Conservation (phyloP, 2,113 vertebrate genomes). For the Podarcis cretensis region DNA sequence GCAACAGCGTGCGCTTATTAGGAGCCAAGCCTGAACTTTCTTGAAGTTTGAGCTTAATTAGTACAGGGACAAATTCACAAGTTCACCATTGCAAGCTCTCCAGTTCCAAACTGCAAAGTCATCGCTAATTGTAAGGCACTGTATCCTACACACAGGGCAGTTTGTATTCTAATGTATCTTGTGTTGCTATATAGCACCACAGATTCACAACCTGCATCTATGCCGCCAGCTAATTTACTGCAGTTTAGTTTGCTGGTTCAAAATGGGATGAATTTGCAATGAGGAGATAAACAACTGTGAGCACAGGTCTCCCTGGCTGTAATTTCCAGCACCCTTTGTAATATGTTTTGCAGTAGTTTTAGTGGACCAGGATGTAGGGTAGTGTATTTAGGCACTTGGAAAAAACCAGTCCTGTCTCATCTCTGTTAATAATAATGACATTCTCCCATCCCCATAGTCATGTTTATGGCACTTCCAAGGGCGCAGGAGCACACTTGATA, state of each 20-base stretch:
- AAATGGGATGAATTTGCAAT: background rate
- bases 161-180: constrained; percentile 1
- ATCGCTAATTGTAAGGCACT: background rate
- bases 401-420: background rate
- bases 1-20: background rate
- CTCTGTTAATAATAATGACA: background rate
- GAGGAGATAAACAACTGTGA: background rate
- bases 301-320: background rate
- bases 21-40: background rate
- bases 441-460: background rate
- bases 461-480: background rate
- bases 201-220: background rate
- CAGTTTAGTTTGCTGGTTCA: background rate
- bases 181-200: constrained; percentile 13
- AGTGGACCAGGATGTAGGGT: background rate
- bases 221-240: background rate
- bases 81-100: background rate
- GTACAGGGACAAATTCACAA: background rate
- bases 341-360: background rate
- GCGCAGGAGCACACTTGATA: background rate
- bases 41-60: background rate
- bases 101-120: background rate
- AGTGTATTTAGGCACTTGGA: background rate
- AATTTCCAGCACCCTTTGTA: background rate
- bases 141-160: background rate